phyloP scores from a whole-genome alignment of 2,113 vertebrate genomes.

The Pao palembangensis region DNA sequence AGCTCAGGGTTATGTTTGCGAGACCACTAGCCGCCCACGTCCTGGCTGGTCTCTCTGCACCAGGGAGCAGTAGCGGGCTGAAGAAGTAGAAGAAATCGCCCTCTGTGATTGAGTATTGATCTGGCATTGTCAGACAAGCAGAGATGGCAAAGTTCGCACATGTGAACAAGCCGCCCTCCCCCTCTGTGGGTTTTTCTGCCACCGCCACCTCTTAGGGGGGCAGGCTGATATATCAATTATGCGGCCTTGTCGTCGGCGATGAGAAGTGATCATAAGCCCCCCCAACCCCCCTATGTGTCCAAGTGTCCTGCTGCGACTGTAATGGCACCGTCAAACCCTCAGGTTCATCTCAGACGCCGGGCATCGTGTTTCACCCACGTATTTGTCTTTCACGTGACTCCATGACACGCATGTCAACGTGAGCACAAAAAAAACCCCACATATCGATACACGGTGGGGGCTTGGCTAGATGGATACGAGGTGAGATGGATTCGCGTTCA shows the following conservation, averaged over 20 bases:
- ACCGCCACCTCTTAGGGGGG: constrained; percentile 26
- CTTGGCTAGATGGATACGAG: constrained; percentile 15
- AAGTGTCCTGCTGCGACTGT: neutral
- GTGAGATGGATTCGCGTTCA: constrained; percentile 27
- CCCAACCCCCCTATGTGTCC: neutral
- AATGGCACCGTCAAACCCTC: neutral
- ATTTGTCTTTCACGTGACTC: too few species aligned
- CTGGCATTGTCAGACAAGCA: constrained; percentile 55
- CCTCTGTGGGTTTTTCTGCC: constrained; percentile 27
- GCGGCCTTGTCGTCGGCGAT: constrained; percentile 12
- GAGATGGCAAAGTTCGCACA: constrained; percentile 52
- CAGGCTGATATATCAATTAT: constrained; percentile 36
- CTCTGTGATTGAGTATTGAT: constrained; percentile 72
- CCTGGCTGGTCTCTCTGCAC: constrained; percentile 5
- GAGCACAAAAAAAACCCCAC: neutral
- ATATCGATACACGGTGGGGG: constrained; percentile 27
- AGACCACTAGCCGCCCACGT: constrained; percentile 1
- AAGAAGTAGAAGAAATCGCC: constrained; percentile 29
- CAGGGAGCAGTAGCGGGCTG: constrained; percentile 26
- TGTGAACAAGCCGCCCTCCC: constrained; percentile 22
- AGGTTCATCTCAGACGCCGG: too few species aligned
- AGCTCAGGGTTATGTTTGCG: too few species aligned
- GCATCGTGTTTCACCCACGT: too few species aligned
- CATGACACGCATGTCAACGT: too few species aligned
- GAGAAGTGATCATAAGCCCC: constrained; percentile 6